These are phyloP conservation scores for Drosophila ironensis DNA, from an alignment of 1,140 invertebrate species.

Conservation along the genomic window DNA sequence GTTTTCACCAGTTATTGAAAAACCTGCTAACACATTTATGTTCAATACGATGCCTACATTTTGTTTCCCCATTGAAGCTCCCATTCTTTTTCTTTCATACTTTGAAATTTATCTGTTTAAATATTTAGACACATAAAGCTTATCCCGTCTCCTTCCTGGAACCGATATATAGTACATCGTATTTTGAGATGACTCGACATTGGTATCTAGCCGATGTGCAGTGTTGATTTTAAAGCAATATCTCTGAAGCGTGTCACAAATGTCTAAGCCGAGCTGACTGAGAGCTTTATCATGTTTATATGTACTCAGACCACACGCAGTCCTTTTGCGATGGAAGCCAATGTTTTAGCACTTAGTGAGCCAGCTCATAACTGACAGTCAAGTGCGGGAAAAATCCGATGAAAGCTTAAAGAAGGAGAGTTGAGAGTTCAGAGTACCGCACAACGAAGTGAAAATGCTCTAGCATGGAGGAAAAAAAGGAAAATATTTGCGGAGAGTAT, in stretches of 20 bases:
- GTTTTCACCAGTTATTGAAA: too few relatives aligned
- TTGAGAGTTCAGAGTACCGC: not conserved
- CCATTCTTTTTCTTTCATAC: too few relatives aligned
- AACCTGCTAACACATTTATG: too few relatives aligned
- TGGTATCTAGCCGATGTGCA: too few relatives aligned
- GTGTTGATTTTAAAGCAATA: conserved; percentile 4
- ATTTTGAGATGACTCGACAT: too few relatives aligned
- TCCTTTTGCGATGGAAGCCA: conserved; percentile 4
- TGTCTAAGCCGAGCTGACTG: not conserved
- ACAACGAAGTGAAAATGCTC: conserved; percentile 21
- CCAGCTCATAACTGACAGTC: conserved; percentile 26
- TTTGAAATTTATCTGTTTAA: too few relatives aligned
- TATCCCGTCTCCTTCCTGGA: too few relatives aligned
- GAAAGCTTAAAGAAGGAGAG: conserved; percentile 12
- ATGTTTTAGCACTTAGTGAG: conserved; percentile 35
- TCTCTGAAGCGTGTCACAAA: conserved; percentile 16
- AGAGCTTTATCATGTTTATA: conserved; percentile 30
- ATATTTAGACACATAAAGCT: too few relatives aligned
- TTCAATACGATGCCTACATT: too few relatives aligned
- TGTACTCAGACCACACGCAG: conserved; percentile 4
- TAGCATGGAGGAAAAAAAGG: not conserved
- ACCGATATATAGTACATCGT: too few relatives aligned
- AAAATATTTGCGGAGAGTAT: not conserved
- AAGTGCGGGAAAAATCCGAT: conserved; percentile 10
- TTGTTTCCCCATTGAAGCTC: too few relatives aligned